Conservation (phyloP, 2,888 invertebrate genomes). For the Eledone cirrhosa region DNA sequence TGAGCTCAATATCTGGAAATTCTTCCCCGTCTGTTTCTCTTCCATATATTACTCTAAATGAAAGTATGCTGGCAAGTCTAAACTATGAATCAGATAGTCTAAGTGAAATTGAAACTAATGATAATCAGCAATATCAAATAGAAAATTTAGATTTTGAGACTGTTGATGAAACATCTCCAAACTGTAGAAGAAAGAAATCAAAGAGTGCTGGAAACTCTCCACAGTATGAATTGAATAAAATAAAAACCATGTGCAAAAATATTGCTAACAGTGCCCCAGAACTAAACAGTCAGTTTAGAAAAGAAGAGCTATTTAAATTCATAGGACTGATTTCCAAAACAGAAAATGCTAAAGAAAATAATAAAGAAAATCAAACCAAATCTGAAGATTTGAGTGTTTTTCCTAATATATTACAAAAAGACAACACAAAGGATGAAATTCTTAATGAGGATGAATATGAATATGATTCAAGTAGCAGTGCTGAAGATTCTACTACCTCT, state of each 20-base stretch:
- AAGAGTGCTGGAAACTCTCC: not conserved
- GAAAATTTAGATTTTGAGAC: not conserved
- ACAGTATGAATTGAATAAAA: not conserved
- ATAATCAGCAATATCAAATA: no score
- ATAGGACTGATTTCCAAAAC: no score
- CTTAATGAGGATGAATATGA: no score
- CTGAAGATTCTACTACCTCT: no score
- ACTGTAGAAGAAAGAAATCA: not conserved
- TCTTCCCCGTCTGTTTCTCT: not conserved
- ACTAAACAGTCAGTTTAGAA: not conserved
- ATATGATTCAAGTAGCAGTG: no score
- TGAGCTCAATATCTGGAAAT: no score
- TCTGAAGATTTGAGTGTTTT: no score
- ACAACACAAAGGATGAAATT: no score
- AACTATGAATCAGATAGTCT: not conserved
- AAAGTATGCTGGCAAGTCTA: slow-evolving; percentile 9
- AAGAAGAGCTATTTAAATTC: not conserved
- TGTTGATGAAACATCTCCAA: not conserved
- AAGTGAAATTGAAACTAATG: not conserved
- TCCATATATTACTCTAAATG: not conserved
- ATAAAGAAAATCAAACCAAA: no score
- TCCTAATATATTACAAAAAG: no score
- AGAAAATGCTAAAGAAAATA: no score
- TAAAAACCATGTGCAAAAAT: not conserved
- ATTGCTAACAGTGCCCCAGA: not conserved